Conservation (phyloP, 2,797 vertebrate species). For the Xenops minutus region DNA sequence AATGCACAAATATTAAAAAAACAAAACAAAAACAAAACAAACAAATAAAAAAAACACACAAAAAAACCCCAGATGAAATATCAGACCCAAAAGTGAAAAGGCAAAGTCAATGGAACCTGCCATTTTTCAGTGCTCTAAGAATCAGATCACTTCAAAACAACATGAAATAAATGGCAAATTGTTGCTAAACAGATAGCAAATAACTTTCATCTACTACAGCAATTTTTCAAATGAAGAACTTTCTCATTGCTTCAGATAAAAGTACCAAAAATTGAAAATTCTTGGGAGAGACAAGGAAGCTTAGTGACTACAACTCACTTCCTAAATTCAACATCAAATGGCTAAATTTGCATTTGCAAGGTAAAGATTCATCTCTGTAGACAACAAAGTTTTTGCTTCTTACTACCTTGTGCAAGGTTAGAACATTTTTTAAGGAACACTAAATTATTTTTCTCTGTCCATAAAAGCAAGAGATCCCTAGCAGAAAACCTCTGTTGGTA, state of each 20-base stretch:
- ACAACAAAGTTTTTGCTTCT: background rate
- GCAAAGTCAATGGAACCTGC: background rate
- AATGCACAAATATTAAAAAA: too few relatives aligned
- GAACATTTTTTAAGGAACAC: background rate
- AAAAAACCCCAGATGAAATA: too few relatives aligned
- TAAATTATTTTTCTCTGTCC: background rate
- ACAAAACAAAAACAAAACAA: too few relatives aligned
- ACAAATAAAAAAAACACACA: too few relatives aligned
- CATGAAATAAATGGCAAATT: background rate
- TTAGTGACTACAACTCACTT: background rate
- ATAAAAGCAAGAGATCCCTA: background rate
- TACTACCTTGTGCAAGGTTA: background rate
- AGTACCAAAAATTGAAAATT: background rate
- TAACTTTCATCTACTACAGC: background rate
- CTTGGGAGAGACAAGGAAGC: background rate
- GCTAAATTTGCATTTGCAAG: background rate
- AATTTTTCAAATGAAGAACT: background rate
- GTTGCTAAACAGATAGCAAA: background rate
- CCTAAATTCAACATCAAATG: background rate
- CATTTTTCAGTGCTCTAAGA: background rate
- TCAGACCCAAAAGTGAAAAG: background rate
- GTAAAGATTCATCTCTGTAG: background rate
- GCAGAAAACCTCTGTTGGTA: background rate
- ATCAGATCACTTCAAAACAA: background rate
- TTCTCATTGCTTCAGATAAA: background rate